Conservation (phyloP, 2,888 invertebrate genomes). For the Diarsia dahlii region DNA sequence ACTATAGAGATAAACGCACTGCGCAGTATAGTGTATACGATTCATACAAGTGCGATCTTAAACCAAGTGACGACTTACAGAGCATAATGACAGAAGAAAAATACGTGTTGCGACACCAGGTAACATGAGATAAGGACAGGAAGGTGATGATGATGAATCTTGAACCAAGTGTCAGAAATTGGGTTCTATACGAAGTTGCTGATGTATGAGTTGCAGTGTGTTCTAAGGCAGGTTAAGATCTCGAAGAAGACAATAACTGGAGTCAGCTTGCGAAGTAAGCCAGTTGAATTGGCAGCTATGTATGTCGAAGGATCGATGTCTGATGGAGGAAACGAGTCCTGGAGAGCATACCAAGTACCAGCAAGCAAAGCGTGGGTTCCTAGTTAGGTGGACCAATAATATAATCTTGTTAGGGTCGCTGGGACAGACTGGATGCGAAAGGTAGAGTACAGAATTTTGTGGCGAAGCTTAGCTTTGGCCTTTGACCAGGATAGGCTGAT, state of each 20-base stretch:
- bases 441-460: not conserved
- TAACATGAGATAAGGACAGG: no score
- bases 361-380: not conserved
- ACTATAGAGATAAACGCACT: slow-evolving; percentile 18
- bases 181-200: not conserved
- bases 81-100: no score
- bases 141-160: not conserved
- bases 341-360: not conserved
- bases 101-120: no score
- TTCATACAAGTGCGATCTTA: slow-evolving; percentile 3
- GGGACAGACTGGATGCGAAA: not conserved
- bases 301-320: not conserved
- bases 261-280: not conserved
- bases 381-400: not conserved
- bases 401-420: no score
- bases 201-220: not conserved
- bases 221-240: not conserved
- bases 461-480: not conserved
- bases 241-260: not conserved
- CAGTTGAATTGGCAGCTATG: not conserved
- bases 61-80: not conserved
- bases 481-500: not conserved
- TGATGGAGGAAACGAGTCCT: not conserved
- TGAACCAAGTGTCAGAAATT: not conserved
- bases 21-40: not conserved